Evolutionary conservation across 2,888 invertebrate species (phyloP).

Genomic region (Barypeithes pellucidus): DNA sequence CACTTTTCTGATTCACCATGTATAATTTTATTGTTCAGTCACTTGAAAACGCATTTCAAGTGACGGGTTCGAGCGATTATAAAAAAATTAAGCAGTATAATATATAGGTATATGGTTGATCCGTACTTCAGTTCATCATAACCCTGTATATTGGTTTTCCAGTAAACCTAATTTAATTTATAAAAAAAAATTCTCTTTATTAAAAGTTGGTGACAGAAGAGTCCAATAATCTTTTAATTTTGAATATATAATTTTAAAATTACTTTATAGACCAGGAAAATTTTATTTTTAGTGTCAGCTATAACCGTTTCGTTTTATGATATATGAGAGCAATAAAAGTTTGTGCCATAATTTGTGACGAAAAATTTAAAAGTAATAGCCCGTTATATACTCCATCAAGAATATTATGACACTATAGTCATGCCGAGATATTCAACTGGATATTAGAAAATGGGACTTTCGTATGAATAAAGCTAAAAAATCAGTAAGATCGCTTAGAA

Average conservation of each 20-base stretch:
- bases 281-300: conserved; percentile 20
- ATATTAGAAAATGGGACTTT: neutral
- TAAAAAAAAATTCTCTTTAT: neutral
- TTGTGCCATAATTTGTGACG: neutral
- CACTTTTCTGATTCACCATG: too few species aligned
- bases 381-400: neutral
- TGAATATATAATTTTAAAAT: conserved; percentile 15
- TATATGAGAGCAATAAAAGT: neutral
- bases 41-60: too few species aligned
- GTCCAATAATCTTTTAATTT: conserved; percentile 11
- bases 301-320: conserved; percentile 19
- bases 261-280: neutral
- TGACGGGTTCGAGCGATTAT: too few species aligned
- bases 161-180: neutral
- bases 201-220: conserved; percentile 9
- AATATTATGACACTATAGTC: conserved; percentile 3
- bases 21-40: too few species aligned
- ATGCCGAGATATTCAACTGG: neutral
- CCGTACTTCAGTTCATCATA: too few species aligned
- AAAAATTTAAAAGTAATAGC: conserved; percentile 5
- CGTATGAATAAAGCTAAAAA: too few species aligned
- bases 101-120: too few species aligned
- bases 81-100: too few species aligned
- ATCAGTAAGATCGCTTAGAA: too few species aligned
- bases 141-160: too few species aligned